Evolutionary conservation across 92 coral and sea anemone species (phyloP).

Genomic region (Zoanthus solanderi): DNA sequence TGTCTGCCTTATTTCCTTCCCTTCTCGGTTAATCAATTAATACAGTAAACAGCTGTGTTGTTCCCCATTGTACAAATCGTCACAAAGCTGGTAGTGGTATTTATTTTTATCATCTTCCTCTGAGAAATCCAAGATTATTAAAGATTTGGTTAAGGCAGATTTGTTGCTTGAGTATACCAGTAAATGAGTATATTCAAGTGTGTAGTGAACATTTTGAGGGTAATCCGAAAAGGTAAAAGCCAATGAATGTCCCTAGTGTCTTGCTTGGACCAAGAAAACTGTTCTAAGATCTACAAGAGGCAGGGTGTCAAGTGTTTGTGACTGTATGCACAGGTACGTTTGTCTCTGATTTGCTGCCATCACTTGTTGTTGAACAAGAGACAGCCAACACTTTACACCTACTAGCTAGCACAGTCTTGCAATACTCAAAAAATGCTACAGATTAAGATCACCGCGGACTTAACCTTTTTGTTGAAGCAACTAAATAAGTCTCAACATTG

Average conservation of each 20-base stretch:
- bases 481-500: slow-evolving; percentile 6
- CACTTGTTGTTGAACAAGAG: background rate
- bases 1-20: too few species aligned
- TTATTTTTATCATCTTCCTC: too few species aligned
- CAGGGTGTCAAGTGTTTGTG: background rate
- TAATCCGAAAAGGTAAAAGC: background rate
- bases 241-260: background rate
- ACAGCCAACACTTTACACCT: too few species aligned
- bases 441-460: background rate
- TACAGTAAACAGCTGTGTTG: too few species aligned
- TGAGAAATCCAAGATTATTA: background rate
- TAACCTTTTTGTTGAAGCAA: slow-evolving; percentile 2
- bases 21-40: too few species aligned
- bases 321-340: background rate
- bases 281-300: background rate
- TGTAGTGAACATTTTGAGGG: slow-evolving; percentile 8
- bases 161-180: background rate
- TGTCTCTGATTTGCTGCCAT: background rate
- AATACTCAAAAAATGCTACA: background rate
- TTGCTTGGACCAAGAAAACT: background rate
- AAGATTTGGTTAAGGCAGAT: background rate
- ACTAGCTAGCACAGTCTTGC: background rate
- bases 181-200: background rate
- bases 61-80: too few species aligned
- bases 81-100: too few species aligned